Evolutionary conservation across 2,888 invertebrate genomes (phyloP), one percentile per base, ranked within the genome.

Genomic region (Capitulum mitella): DNA sequence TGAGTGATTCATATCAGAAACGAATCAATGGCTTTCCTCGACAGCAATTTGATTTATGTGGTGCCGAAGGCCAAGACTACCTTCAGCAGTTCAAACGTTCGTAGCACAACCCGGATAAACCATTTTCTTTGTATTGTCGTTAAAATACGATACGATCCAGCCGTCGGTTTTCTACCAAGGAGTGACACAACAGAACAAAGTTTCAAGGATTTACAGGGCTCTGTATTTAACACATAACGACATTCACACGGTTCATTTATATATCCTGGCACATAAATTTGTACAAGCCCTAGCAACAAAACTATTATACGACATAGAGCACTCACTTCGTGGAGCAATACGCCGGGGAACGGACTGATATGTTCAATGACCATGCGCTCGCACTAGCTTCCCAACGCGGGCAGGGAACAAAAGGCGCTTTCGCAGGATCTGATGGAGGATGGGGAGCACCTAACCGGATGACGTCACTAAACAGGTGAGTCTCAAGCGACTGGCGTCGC

Each of bases 261-360:
- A 70, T 70, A 70, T 40, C 70, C 70, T 70, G 70, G 70, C 70
- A 70, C 70, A 40, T 70, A 70, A 40, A 12, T 70, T 70, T 70
- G 70, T 70, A 70, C 70, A 70, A 37, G 70, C 70, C 40, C 22
- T 70, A 70, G 37, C 37, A 70, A 70, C 70, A 40, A 70, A 70
- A 64, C 14, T 29, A 64, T 32, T 1, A 32, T 34, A 29, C 64
- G 34, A 64, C 64, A 64, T 34, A 64, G 64, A 34, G 34, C 19
- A 34, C 32, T 34, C 19, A 32, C 10, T 12, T 64, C 29, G 16
- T 34, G 64, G 64, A 5, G n/a, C n/a, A 10, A 29, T 1, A 12
- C n/a, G 58, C n/a, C 58, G 26, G 29, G 58, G 58, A 19, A 8
- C 70, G 19, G 70, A 40, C 26, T 70, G 70, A 70, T 70, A 70